Percentiles rank a stretch among this genome's conserved stretches.
phyloP scores from a whole-genome alignment of 2,113 vertebrate species.

The Melanocharis versteri region DNA sequence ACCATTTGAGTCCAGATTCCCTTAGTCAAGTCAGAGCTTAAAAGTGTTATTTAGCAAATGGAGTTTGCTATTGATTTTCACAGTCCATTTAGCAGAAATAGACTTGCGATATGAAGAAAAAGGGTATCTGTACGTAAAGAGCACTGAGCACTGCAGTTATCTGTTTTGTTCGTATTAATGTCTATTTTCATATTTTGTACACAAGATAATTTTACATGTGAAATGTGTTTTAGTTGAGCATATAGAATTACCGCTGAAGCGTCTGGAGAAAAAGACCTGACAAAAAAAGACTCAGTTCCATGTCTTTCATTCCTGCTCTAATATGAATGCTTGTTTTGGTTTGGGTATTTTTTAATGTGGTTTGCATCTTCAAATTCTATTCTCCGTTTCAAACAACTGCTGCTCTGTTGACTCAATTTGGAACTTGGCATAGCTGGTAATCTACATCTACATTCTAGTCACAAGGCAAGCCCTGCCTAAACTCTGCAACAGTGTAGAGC shows the following conservation, averaged over 20 bases:
- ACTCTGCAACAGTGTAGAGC: background rate
- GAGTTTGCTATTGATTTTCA: constrained; percentile 53
- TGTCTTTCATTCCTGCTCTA: background rate
- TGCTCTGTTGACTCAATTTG: background rate
- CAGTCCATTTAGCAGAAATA: constrained; percentile 44
- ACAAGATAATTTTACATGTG: background rate
- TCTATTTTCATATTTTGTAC: background rate
- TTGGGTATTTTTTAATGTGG: background rate
- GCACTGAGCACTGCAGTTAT: background rate
- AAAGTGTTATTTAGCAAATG: constrained; percentile 32
- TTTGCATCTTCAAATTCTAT: background rate
- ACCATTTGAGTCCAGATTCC: background rate
- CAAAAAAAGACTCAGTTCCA: background rate
- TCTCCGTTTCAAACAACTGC: background rate
- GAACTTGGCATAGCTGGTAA: background rate
- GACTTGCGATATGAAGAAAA: background rate
- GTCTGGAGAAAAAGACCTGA: background rate
- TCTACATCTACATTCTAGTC: background rate
- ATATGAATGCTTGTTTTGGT: background rate
- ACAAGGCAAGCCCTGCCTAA: background rate
- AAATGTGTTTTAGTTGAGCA: background rate
- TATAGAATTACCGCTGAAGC: background rate
- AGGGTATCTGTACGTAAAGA: background rate
- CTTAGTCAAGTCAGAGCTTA: background rate
- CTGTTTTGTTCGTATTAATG: background rate